Base-by-base conservation (phyloP, 2,797 vertebrate genomes). In the Chelon labrosus region DNA sequence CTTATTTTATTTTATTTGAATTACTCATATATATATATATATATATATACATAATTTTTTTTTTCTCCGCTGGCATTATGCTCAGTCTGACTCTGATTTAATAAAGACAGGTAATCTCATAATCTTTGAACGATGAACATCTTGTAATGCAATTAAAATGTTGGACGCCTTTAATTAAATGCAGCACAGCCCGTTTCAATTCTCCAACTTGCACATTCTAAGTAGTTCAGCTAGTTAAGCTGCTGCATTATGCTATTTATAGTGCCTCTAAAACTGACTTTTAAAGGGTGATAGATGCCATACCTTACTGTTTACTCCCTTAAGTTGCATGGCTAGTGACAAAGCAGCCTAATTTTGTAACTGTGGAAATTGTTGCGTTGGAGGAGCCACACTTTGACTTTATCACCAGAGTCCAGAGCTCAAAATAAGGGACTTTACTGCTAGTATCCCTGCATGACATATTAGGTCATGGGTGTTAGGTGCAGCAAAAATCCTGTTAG, bases 401-500 rank as follows among this genome's bases (percentile, higher is more conserved):
- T 89, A 91, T 91, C 91, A 65, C 62, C 25, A 42, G 10, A 74
- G 82, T 84, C 82, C 89, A 90, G 86, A 87, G 75, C 80, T 76
- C 19, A 14, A 63, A 85, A 80, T 85, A 76, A 89, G 73, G 82
- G 78, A 84, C 77, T 90, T 86, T 53, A 60, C 63, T 67, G 81
- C 69, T 51, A 22, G 64, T 75, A 77, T 86, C 76, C 73, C 75
- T 64, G 79, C 83, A 41, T 84, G 83, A 83, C 86, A 53, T 75
- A 85, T 87, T 84, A 84, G 83, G 83, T 84, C 85, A 90, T 68
- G 86, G 84, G 72, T 86, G 82, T 90, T 90, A 85, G 75, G 47
- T 83, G 78, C 80, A 79, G 79, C 68, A 68, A 74, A 85, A 89
- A 92, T 90, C 88, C 90, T 80, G 80, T 93, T 90, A 88, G 88